Base-by-base conservation (phyloP, 2,888 invertebrate genomes). In the Melinaea marsaeus region DNA sequence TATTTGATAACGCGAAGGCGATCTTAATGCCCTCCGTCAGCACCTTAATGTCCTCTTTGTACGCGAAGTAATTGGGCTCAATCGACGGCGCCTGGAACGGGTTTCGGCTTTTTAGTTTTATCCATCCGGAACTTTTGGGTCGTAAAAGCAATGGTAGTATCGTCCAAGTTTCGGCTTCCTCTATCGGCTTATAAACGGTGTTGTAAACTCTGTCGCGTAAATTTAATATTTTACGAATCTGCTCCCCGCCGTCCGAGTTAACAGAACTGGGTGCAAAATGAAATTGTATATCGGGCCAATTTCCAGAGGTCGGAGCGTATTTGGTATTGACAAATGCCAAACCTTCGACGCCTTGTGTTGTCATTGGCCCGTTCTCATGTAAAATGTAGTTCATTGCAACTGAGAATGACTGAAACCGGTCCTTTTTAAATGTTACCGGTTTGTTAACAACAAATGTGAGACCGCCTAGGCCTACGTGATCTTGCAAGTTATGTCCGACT, bases 41-140 rank as follows among this genome's bases (percentile, higher is more conserved):
- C 0, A 95, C 93, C 70, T 94, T 91, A 13, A 97, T 91, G 75
- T 99, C 98, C 76, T 95, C 93, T 69, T 94, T 94, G 72, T 96
- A 94, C 0, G 96, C 94, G 78, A 99, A 95, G 80, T 99, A 99
- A 81, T 98, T 98, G 0, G 98, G 98, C 79, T 96, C 95, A 61
- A 99, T 95, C 13, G 95, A 93, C 0, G 98, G 98, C 67, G 95
- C 93, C 1, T 95, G 93, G 69, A 94, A 91, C 0, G 98, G 98
- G 82, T 98, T 95, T 47, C 91, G 92, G 57, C 95, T 96, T 70
- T 93, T 94, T 22, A 99, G 85, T 59, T 94, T 94, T n/a, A 99
- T 90, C 93, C 95, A 95, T 0, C 99, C 99, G 0, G 93, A 93
- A 78, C 98, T 98, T 76, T 94, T 95, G 0, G 99, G 97, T 5